A percentile compares a stretch with the other conserved stretches of the same genome.
Evolutionary conservation across 2,888 invertebrate species (phyloP).

Genomic region (Eledona agricola): DNA sequence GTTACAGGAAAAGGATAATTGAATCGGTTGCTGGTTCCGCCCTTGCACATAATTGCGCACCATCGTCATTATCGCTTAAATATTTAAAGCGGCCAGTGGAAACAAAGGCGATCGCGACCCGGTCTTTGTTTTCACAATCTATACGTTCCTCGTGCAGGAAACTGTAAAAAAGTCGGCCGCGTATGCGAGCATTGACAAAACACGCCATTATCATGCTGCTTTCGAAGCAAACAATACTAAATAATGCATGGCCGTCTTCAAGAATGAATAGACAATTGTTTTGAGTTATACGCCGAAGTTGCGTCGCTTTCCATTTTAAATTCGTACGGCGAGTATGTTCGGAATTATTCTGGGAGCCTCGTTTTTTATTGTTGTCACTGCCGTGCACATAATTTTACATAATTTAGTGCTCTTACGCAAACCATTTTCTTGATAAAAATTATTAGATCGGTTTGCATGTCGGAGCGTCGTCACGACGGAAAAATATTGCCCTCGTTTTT

Average conservation of each 20-base stretch:
- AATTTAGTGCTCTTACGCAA: slow-evolving; percentile 36
- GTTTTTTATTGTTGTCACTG: slow-evolving; percentile 36
- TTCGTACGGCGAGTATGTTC: slow-evolving; percentile 40
- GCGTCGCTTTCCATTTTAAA: slow-evolving; percentile 49
- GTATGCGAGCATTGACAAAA: slow-evolving; percentile 40
- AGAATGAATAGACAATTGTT: slow-evolving; percentile 52
- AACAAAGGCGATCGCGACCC: slow-evolving; percentile 23
- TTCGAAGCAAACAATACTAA: slow-evolving; percentile 50
- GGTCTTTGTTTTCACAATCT: slow-evolving; percentile 26
- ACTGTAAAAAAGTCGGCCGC: slow-evolving; percentile 29
- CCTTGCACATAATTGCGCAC: slow-evolving; percentile 15
- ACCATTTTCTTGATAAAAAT: slow-evolving; percentile 33
- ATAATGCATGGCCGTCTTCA: slow-evolving; percentile 51
- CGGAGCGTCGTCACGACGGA: slow-evolving; percentile 21
- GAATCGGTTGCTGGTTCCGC: too few species aligned
- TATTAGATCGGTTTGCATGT: slow-evolving; percentile 21
- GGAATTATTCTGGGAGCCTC: slow-evolving; percentile 44
- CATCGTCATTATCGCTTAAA: slow-evolving; percentile 21
- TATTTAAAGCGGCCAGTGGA: slow-evolving; percentile 8
- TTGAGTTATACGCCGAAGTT: slow-evolving; percentile 49
- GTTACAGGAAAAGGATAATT: too few species aligned
- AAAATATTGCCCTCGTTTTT: slow-evolving; percentile 21
- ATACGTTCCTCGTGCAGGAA: slow-evolving; percentile 24
- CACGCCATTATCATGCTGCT: slow-evolving; percentile 49
- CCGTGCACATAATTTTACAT: slow-evolving; percentile 37